Percentiles rank a stretch among this genome's conserved stretches.
phyloP scores from a whole-genome alignment of 2,888 invertebrate genomes.

The Ecdyonurus torrentis region DNA sequence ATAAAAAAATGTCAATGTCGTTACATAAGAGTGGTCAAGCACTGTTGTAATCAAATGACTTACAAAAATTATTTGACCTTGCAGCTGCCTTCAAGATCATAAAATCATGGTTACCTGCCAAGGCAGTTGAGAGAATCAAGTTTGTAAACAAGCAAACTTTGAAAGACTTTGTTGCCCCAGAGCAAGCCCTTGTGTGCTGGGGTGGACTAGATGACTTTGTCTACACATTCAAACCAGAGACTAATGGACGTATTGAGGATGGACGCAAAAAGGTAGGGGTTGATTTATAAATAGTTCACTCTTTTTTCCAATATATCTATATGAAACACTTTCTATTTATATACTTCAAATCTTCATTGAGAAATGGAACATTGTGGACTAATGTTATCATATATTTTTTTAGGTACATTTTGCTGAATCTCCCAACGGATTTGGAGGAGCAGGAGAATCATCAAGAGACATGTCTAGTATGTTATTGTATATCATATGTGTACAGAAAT shows the following conservation, averaged over 20 bases:
- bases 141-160: slow-evolving; percentile 60
- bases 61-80: no score
- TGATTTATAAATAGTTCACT: slow-evolving; percentile 5
- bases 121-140: slow-evolving; percentile 76
- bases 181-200: slow-evolving; percentile 61
- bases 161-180: slow-evolving; percentile 52
- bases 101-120: slow-evolving; percentile 69
- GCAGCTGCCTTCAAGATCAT: slow-evolving; percentile 81
- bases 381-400: slow-evolving; percentile 10
- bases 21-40: no score
- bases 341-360: no score
- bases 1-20: no score
- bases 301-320: not conserved
- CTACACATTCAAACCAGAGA: slow-evolving; percentile 53
- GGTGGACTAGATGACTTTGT: slow-evolving; percentile 60
- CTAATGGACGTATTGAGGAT: slow-evolving; percentile 24
- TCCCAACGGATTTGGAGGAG: not conserved
- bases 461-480: not conserved
- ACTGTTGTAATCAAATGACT: no score
- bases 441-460: not conserved
- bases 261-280: slow-evolving; percentile 28
- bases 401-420: slow-evolving; percentile 50
- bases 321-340: no score
- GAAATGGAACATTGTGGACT: no score
- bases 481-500: no score